Evolutionary conservation across 2,113 vertebrate genomes (phyloP).

Genomic region (western clawed frog (Xenopus tropicalis)): UCB_Xtro_10.0 CM004451.2:38920501-38921000

Average conservation of each 20-base stretch:
- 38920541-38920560: conserved; percentile 91
- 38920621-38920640: conserved; percentile 57
- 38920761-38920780: conserved; percentile 68
- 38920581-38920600: conserved; percentile 86
- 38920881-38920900: conserved; percentile 71
- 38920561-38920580: conserved; percentile 91
- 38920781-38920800: conserved; percentile 68
- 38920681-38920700: conserved; percentile 1
- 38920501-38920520: conserved; percentile 68
- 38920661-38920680: conserved; percentile 14
- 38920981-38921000: conserved; percentile 79
- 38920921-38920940: conserved; percentile 62
- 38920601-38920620: conserved; percentile 60
- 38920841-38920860: conserved; percentile 84
- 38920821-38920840: conserved; percentile 74
- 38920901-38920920: conserved; percentile 65
- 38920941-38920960: conserved; percentile 69
- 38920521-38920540: conserved; percentile 89
- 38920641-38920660: conserved; percentile 16
- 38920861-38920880: conserved; percentile 73
- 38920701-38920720: conserved; percentile 6
- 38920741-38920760: conserved; percentile 77
- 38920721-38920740: conserved; percentile 69
- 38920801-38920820: conserved; percentile 64
- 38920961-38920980: conserved; percentile 74